A percentile compares a stretch with the other conserved stretches of the same genome.
Evolutionary conservation across 2,113 vertebrate species (phyloP).

Genomic region (Caranx melampygus): DNA sequence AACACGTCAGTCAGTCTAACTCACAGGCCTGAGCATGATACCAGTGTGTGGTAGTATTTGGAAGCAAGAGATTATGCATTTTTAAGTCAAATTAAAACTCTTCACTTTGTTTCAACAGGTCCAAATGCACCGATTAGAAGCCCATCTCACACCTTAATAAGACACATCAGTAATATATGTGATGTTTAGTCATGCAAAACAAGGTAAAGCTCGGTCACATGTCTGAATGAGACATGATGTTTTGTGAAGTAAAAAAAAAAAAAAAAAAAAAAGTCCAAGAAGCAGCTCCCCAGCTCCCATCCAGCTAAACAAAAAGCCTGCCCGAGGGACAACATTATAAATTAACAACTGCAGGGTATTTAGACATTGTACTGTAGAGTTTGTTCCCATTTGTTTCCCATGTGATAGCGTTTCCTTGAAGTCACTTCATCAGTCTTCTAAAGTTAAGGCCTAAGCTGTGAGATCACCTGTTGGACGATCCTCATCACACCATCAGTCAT

Average conservation of each 20-base stretch:
- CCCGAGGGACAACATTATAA: constrained; percentile 6
- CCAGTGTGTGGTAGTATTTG: not conserved
- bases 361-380: constrained; percentile 32
- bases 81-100: constrained; percentile 12
- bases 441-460: constrained; percentile 60
- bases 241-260: constrained; percentile 19
- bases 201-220: not conserved
- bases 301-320: constrained; percentile 1
- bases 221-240: not conserved
- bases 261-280: constrained; percentile 12
- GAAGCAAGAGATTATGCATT: constrained; percentile 6
- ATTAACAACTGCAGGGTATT: constrained; percentile 35
- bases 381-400: constrained; percentile 11
- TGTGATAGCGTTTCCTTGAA: constrained; percentile 27
- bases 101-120: constrained; percentile 9
- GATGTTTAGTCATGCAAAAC: constrained; percentile 26
- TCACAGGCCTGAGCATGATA: constrained; percentile 6
- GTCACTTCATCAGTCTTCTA: not conserved
- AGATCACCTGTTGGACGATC: constrained; percentile 22
- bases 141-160: not conserved
- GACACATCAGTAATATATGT: constrained; percentile 11
- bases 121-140: not conserved
- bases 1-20: not conserved
- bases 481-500: not conserved
- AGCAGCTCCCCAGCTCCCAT: not conserved